Conservation (phyloP, 1,140 invertebrate species). For the Microplitis mediator region DNA sequence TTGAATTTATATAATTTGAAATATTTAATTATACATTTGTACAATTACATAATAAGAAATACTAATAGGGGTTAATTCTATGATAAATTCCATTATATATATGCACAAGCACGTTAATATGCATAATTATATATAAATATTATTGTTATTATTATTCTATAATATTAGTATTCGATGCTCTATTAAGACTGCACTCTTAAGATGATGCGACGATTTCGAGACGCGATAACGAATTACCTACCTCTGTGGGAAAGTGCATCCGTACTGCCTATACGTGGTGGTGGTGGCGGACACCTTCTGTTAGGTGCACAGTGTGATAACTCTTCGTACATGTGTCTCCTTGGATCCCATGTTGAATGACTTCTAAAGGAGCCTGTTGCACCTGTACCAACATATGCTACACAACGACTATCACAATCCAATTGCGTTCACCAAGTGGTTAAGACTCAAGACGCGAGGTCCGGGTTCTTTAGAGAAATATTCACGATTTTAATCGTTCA, state of each 20-base stretch:
- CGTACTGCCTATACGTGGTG: conserved; percentile 59
- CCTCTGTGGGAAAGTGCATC: conserved; percentile 58
- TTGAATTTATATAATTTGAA: background rate
- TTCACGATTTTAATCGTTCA: too few species aligned
- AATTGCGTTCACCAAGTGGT: conserved; percentile 52
- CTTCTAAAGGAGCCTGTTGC: conserved; percentile 64
- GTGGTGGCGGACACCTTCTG: conserved; percentile 65
- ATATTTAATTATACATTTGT: background rate
- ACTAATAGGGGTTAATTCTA: background rate
- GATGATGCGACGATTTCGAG: conserved; percentile 23
- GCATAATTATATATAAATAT: background rate
- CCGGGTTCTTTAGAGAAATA: too few species aligned
- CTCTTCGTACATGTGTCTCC: conserved; percentile 86
- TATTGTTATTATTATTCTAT: background rate
- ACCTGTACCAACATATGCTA: conserved; percentile 62
- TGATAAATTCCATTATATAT: background rate
- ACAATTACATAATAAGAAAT: background rate
- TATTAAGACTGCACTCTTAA: conserved; percentile 29
- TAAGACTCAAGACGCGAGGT: too few species aligned
- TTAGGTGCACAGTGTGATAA: conserved; percentile 67
- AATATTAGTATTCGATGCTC: background rate
- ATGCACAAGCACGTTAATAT: background rate
- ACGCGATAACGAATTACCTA: conserved; percentile 48
- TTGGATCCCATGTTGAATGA: conserved; percentile 86
- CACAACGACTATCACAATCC: conserved; percentile 57